These are phyloP conservation scores for Portunus trituberculatus DNA, from an alignment of 1,140 invertebrate genomes.

Conservation along the genomic window DNA sequence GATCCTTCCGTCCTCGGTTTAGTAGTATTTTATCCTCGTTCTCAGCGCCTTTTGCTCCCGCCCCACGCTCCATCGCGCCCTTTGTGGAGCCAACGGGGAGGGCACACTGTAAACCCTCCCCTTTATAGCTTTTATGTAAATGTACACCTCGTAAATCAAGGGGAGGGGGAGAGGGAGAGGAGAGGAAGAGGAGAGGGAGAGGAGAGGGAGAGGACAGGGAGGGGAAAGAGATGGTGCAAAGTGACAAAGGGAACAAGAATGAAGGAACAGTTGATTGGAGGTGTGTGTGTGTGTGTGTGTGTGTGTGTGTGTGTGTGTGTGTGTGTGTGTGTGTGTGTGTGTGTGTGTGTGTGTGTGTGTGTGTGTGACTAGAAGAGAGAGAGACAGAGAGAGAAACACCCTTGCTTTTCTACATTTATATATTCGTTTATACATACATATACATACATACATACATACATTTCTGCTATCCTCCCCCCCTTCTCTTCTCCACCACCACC, in stretches of 20 bases:
- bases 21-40: background rate
- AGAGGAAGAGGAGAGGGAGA: background rate
- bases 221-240: background rate
- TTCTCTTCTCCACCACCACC: too few relatives aligned
- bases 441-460: background rate
- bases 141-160: background rate
- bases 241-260: background rate
- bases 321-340: background rate
- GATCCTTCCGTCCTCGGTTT: background rate
- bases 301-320: background rate
- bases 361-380: too few relatives aligned
- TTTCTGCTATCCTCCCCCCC: background rate
- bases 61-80: conserved; percentile 3
- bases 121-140: conserved; percentile 17
- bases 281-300: too few relatives aligned
- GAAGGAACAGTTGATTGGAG: too few relatives aligned
- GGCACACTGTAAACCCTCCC: background rate
- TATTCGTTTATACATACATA: background rate
- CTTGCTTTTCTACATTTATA: background rate
- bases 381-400: too few relatives aligned
- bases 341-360: background rate
- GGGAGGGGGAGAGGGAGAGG: background rate
- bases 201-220: background rate
- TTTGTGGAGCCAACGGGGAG: background rate
- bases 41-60: background rate